Base-by-base conservation (phyloP, 2,888 invertebrate genomes). In the Ectropis crepuscularia region DNA sequence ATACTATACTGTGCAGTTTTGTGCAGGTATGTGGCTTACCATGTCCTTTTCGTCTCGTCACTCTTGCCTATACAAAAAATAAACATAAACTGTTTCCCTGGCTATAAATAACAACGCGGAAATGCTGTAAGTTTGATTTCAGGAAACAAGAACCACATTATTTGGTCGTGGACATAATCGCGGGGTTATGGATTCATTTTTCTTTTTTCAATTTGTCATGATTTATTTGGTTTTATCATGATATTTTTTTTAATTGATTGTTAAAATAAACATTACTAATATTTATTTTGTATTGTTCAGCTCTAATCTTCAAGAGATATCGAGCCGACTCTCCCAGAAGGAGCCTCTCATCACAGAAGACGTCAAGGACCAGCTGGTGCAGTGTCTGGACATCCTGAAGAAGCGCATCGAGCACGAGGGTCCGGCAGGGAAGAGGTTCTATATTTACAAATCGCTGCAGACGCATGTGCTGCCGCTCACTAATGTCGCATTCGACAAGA, bases 381-480 rank as follows among this genome's bases (percentile, higher is more conserved):
- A 94, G 70, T 95, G 95, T 38, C 86, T 96, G 67, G 86, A 87
- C 55, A 95, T 94, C 68, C 84, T 96, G 65, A 95, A 95, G 83
- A 92, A 93, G 61, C 94, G 95, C 77, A 90, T 95, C 66, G 94
- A 94, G 71, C 94, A 95, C 70, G 93, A 93, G 64, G 93, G 91
- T 0, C 94, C 94, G 0, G 80, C 92, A 4, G 94, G 94, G 41
- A 95, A 95, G 80, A 91, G 94, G 75, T 96, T 95, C 83, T 95
- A 95, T 83, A 94, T 95, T 72, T 94, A 95, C 88, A 95, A 95
- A 83, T 94, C 94, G 0, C 82, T 96, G 68, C 93, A 94, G 77
- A 94, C 95, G 0, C 96, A 96, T 79, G 92, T 96, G 11, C 85
- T 96, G 68, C 96, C 96, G 1, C 86, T 96, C 42, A 96, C 96